phyloP scores from a whole-genome alignment of 2,888 invertebrate species.

The Galeruca laticollis region DNA sequence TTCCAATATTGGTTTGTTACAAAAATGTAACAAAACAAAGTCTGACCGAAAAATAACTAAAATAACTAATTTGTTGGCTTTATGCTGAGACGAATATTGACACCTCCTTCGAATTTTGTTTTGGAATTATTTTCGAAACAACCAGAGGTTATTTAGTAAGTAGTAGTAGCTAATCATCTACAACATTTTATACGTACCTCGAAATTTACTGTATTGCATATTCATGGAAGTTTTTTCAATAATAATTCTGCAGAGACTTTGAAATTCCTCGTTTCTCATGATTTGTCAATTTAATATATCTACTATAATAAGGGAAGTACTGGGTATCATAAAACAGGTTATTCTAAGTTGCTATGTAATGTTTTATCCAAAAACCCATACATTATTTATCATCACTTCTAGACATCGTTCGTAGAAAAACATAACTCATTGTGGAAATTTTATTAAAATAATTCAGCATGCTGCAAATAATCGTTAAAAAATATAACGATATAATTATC shows the following conservation, averaged over 20 bases:
- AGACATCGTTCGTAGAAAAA: neutral
- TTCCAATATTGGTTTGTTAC: too few species aligned
- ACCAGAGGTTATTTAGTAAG: too few species aligned
- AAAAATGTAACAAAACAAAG: too few species aligned
- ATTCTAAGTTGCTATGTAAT: neutral
- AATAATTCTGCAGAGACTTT: neutral
- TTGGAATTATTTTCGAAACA: too few species aligned
- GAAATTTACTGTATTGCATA: too few species aligned
- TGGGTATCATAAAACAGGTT: neutral
- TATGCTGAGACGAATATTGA: too few species aligned
- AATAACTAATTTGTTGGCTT: too few species aligned
- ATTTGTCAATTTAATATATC: neutral
- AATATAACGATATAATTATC: conserved; percentile 1
- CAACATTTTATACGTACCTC: too few species aligned
- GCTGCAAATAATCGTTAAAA: neutral
- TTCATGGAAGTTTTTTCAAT: neutral
- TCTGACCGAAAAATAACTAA: too few species aligned
- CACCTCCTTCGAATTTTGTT: too few species aligned
- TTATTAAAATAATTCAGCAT: neutral
- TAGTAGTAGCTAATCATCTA: too few species aligned
- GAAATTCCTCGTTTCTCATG: neutral
- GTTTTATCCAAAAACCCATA: conserved; percentile 2
- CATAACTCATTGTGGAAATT: neutral
- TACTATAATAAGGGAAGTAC: neutral
- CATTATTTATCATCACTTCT: conserved; percentile 1